A percentile compares a stretch with the other conserved stretches of the same genome.
Evolutionary conservation across 1,140 invertebrate genomes (phyloP).

Genomic region (Pectinophora gossypiella): DNA sequence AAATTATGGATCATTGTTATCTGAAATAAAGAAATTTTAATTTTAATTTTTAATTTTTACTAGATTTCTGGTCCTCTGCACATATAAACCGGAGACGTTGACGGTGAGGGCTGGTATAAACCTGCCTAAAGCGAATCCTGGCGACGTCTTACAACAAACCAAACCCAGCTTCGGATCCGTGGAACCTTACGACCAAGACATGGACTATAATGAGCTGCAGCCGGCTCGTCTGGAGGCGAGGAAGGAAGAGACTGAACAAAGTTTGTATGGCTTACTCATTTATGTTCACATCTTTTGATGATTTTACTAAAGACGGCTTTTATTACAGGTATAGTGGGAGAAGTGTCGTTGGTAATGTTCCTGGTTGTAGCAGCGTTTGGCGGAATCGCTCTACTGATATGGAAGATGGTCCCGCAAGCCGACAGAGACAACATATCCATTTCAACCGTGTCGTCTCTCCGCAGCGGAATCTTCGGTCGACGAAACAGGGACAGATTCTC

Average conservation of each 20-base stretch:
- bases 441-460: slow-evolving; percentile 46
- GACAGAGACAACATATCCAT: slow-evolving; percentile 56
- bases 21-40: too few species aligned
- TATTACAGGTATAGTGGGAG: slow-evolving; percentile 58
- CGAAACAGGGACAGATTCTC: slow-evolving; percentile 62
- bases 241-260: slow-evolving; percentile 51
- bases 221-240: slow-evolving; percentile 63
- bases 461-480: slow-evolving; percentile 51
- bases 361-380: slow-evolving; percentile 67
- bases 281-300: not conserved
- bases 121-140: slow-evolving; percentile 75
- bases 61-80: slow-evolving; percentile 85
- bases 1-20: too few species aligned
- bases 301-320: not conserved
- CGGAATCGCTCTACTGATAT: slow-evolving; percentile 63
- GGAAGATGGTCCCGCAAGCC: slow-evolving; percentile 66
- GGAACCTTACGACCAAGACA: slow-evolving; percentile 61
- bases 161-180: slow-evolving; percentile 54
- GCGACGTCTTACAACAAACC: slow-evolving; percentile 56
- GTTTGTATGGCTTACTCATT: slow-evolving; percentile 28
- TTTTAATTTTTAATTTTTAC: slow-evolving; percentile 21
- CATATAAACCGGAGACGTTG: slow-evolving; percentile 86
- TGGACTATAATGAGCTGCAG: slow-evolving; percentile 63
- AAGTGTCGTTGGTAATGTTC: slow-evolving; percentile 65
- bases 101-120: slow-evolving; percentile 85